Percentiles rank a stretch among this genome's conserved stretches.
Conservation (phyloP, 1,140 invertebrate genomes). For the Sitobion miscanthi region DNA sequence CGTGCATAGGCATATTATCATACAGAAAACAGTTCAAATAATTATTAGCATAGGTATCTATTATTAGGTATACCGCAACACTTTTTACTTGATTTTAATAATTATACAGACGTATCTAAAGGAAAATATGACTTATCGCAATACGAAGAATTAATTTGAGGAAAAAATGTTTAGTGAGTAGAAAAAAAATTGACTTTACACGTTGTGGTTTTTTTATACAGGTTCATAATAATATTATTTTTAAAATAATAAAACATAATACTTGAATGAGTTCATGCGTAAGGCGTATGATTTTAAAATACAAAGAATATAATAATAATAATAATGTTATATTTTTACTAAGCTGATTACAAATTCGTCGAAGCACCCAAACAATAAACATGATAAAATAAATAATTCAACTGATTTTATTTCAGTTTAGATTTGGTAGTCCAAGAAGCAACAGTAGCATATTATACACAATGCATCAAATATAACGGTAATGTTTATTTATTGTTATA, state of each 20-base stretch:
- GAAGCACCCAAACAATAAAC: constrained; percentile 12
- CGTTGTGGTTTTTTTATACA: not conserved
- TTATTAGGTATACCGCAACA: not conserved
- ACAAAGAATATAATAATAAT: not conserved
- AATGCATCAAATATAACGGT: constrained; percentile 7
- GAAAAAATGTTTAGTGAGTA: not conserved
- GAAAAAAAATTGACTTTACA: not conserved
- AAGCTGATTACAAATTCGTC: constrained; percentile 40
- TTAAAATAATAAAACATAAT: constrained; percentile 8
- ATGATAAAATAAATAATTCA: constrained; percentile 10
- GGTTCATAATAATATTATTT: not conserved
- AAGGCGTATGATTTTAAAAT: not conserved
- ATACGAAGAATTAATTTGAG: not conserved
- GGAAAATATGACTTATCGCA: no score
- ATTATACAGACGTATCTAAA: not conserved
- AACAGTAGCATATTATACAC: not conserved
- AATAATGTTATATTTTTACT: not conserved
- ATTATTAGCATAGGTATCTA: no score
- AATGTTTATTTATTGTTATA: constrained; percentile 3
- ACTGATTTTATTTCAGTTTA: not conserved
- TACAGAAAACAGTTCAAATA: not conserved
- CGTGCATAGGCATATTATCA: not conserved
- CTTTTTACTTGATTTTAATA: not conserved
- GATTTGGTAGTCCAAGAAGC: not conserved
- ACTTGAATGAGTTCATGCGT: not conserved